Percentiles rank a stretch among this genome's conserved stretches.
Conservation (phyloP, 1,140 invertebrate genomes). For the Lepidurus apus region DNA sequence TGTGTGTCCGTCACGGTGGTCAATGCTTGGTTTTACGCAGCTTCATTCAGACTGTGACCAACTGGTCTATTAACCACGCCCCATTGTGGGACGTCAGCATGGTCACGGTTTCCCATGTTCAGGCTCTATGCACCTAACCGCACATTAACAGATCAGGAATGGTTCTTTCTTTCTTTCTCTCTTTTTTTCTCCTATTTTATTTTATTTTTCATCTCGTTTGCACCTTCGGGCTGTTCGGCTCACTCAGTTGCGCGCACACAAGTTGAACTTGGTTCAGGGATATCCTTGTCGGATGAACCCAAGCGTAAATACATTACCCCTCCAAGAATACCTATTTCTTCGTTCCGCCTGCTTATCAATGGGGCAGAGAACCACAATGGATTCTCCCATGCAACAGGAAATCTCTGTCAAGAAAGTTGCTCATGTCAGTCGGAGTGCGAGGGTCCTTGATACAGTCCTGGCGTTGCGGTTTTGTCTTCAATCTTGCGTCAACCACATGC, state of each 20-base stretch:
- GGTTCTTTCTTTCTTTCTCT: neutral
- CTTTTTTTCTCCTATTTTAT: neutral
- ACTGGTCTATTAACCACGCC: constrained; percentile 21
- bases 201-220: neutral
- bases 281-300: neutral
- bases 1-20: constrained; percentile 1
- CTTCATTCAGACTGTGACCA: constrained; percentile 18
- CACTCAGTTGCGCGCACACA: neutral
- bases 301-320: constrained; percentile 10
- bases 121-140: neutral
- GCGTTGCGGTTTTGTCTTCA: neutral
- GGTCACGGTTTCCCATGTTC: neutral
- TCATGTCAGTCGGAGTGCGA: neutral
- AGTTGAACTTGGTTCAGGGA: neutral
- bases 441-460: too few species aligned
- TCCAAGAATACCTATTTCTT: neutral
- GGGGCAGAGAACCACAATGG: constrained; percentile 1
- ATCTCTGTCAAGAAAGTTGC: constrained; percentile 15
- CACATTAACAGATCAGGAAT: constrained; percentile 3
- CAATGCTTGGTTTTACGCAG: constrained; percentile 1
- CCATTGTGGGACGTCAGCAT: constrained; percentile 2
- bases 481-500: neutral
- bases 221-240: neutral
- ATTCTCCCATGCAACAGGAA: neutral
- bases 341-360: constrained; percentile 14